Base-by-base conservation (phyloP, 2,113 vertebrate genomes). In the Ictidomys tridecemlineatus region DNA sequence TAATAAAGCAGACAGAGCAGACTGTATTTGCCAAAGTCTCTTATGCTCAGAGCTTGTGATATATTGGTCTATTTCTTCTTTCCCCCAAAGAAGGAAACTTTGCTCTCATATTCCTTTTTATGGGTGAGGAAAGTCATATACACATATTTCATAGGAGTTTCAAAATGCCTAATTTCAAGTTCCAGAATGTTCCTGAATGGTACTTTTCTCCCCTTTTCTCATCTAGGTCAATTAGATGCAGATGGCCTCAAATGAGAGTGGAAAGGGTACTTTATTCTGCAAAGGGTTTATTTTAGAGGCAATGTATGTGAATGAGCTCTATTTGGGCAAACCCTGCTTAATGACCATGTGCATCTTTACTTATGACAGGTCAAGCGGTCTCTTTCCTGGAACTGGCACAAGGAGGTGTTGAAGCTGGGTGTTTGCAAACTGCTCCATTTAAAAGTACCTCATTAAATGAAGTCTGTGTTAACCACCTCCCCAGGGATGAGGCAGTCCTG, bases 21-120 rank as follows among this genome's bases (percentile, higher is more conserved):
- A 37, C 61, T 89, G n/a, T 78, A 89, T 42, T 86, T 97, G 97
- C 96, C 97, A 98, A 98, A 94, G 39, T 92, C 48, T 84, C 95
- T 70, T 98, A 95, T 85, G 61, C 87, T 96, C 95, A 90, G 77
- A 98, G 86, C 69, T 97, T 95, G 93, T 94, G 65, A 94, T 96
- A 94, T 93, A 93, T 83, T 93, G 94, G 96, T 73, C 94, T 74
- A 14, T 91, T 92, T 93, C 26, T 89, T 48, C 39, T 88, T 72
- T 78, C 37, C 42, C 34, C 12, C 17, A 58, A 77, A 96, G 91
- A 93, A 96, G 94, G 86, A 80, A 95, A 94, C 83, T 96, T 94
- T 93, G 78, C 58, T 94, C 93, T 97, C 91, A 72, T 86, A 65
- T 92, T 97, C 85, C 96, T 92, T 89, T 78, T 79, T 94, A 63